Evolutionary conservation across 2,113 vertebrate genomes (phyloP).

Genomic region (Hemibagrus wyckioides): DNA sequence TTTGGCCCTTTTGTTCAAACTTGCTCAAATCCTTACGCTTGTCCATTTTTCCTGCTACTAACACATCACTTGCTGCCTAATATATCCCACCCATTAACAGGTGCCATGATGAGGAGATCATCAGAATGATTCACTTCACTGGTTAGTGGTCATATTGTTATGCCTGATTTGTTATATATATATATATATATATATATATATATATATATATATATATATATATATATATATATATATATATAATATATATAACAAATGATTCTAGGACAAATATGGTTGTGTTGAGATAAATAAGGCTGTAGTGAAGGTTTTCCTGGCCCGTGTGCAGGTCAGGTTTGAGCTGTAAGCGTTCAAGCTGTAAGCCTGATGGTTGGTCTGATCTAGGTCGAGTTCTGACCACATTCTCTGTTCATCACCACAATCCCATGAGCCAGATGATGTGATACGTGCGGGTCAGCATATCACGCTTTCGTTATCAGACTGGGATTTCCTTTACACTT

Average conservation of each 20-base stretch:
- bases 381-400: neutral
- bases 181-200: no score
- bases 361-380: neutral
- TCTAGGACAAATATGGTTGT: neutral
- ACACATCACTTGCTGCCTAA: no score
- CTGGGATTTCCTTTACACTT: neutral
- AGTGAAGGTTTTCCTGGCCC: neutral
- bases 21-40: no score
- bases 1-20: no score
- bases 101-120: no score
- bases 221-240: no score
- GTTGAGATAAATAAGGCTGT: neutral
- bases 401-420: neutral
- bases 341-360: neutral
- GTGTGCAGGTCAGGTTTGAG: neutral
- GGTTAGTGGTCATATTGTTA: no score
- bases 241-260: neutral
- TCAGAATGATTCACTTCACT: no score
- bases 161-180: no score
- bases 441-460: neutral
- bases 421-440: neutral
- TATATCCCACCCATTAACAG: no score
- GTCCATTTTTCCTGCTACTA: no score
- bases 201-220: no score
- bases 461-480: neutral